Percentiles rank a stretch among this genome's conserved stretches.
Conservation (phyloP, 2,888 invertebrate species). For the Leucozona laternaria region DNA sequence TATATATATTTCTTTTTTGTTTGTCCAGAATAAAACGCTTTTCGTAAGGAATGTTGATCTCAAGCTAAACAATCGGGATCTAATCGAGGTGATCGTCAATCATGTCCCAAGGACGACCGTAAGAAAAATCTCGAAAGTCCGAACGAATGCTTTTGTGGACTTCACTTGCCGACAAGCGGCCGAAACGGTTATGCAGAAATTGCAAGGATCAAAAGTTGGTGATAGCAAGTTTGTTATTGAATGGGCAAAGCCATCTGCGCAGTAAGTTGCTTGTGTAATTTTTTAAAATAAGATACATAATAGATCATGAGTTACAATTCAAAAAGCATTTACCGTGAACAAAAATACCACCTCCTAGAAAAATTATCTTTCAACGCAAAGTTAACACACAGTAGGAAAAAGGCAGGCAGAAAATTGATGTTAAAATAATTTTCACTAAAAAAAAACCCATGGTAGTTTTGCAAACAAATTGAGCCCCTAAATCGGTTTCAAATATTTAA, state of each 20-base stretch:
- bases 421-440: too few species aligned
- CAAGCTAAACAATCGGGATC: slow-evolving; percentile 78
- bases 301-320: too few species aligned
- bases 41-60: slow-evolving; percentile 80
- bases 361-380: too few species aligned
- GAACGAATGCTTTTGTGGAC: slow-evolving; percentile 79
- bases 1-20: neutral
- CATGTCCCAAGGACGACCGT: slow-evolving; percentile 77
- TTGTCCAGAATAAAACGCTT: slow-evolving; percentile 78
- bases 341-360: too few species aligned
- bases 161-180: slow-evolving; percentile 78
- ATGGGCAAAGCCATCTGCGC: slow-evolving; percentile 79
- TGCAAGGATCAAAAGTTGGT: slow-evolving; percentile 75
- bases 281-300: too few species aligned
- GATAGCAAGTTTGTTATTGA: slow-evolving; percentile 76
- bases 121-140: slow-evolving; percentile 78
- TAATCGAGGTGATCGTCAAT: slow-evolving; percentile 77
- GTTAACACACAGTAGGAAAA: too few species aligned
- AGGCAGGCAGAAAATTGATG: too few species aligned
- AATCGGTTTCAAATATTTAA: too few species aligned
- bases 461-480: too few species aligned
- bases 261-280: slow-evolving; percentile 75
- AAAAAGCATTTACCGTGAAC: too few species aligned
- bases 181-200: slow-evolving; percentile 76
- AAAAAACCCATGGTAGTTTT: too few species aligned